Percentiles rank a stretch among this genome's conserved stretches.
phyloP scores from a whole-genome alignment of 2,888 invertebrate genomes.

The Erebia aethiops region DNA sequence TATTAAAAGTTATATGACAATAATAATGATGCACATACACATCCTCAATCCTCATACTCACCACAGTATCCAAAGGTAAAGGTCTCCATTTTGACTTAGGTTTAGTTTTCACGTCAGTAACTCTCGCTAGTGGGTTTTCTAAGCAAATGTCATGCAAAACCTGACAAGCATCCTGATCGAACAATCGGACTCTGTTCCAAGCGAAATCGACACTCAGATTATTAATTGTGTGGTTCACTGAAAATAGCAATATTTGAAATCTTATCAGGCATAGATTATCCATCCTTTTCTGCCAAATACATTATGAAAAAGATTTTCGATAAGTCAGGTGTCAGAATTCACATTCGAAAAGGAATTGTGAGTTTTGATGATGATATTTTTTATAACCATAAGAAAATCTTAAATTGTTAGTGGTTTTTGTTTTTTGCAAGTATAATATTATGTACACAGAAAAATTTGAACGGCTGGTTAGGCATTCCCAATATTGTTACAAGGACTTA shows the following conservation, averaged over 20 bases:
- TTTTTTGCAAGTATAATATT: not conserved
- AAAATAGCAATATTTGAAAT: constrained; percentile 44
- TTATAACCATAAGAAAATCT: no score
- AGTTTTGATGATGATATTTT: no score
- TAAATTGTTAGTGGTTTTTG: no score
- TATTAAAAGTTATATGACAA: constrained; percentile 38
- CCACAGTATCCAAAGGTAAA: constrained; percentile 96
- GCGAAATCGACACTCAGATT: constrained; percentile 91
- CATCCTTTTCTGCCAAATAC: no score
- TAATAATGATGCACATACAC: no score
- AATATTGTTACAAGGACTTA: not conserved
- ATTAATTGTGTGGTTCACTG: constrained; percentile 90
- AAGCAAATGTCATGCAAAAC: constrained; percentile 91
- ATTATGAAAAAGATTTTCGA: no score
- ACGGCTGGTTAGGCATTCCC: not conserved
- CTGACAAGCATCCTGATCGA: constrained; percentile 92
- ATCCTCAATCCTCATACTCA: constrained; percentile 64
- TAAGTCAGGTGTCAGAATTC: not conserved
- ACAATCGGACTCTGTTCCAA: constrained; percentile 94
- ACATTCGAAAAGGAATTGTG: not conserved
- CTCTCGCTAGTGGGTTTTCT: constrained; percentile 88
- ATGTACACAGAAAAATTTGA: not conserved
- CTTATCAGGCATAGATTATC: no score
- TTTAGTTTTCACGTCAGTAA: constrained; percentile 90
- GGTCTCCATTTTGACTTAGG: constrained; percentile 99